Evolutionary conservation across 2,888 invertebrate genomes (phyloP), one percentile per base, ranked within the genome.

Genomic region (Aspidiotus destructor): DNA sequence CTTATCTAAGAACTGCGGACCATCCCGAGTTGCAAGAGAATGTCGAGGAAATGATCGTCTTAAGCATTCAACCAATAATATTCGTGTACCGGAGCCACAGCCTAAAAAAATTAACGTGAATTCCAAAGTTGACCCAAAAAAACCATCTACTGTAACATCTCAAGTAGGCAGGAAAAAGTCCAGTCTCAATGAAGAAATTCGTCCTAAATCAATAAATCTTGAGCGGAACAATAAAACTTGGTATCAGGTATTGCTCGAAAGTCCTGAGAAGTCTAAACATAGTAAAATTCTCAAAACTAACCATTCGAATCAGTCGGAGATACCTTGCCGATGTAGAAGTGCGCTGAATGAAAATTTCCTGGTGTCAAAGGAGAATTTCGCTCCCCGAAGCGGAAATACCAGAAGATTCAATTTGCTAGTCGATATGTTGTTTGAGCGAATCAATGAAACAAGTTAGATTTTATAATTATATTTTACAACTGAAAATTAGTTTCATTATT

Each of bases 171-270:
- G 28, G 28, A 28, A 28, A 28, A 28, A 28, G 28, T 28, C 28
- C 28, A 28, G 28, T 28, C 28, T 28, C 28, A 28, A 28, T 28
- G 28, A 28, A 28, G 28, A 28, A 28, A 28, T 28, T 5, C 28
- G 28, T 28, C 28, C 28, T 28, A 28, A 28, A 28, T 28, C 28
- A 28, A 5, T 28, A 28, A 28, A 28, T 28, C 28, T 28, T 28
- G 28, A 28, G 28, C 28, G 28, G 28, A 28, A 28, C 5, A 48
- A 48, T 11, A 67, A 67, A 67, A 67, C 67, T 48, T 67, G 67
- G 67, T 67, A 60, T 52, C 44, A 67, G 17, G 67, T 67, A 13
- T 52, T 67, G 9, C 48, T 40, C 15, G 60, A 67, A n/a, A 67
- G 67, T 52, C 67, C 67, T 0, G 52, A 52, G 42, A 60, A 67